A percentile compares a stretch with the other conserved stretches of the same genome.
These are phyloP conservation scores for Melanchra persicariae DNA, from an alignment of 2,888 invertebrate species.

Conservation along the genomic window DNA sequence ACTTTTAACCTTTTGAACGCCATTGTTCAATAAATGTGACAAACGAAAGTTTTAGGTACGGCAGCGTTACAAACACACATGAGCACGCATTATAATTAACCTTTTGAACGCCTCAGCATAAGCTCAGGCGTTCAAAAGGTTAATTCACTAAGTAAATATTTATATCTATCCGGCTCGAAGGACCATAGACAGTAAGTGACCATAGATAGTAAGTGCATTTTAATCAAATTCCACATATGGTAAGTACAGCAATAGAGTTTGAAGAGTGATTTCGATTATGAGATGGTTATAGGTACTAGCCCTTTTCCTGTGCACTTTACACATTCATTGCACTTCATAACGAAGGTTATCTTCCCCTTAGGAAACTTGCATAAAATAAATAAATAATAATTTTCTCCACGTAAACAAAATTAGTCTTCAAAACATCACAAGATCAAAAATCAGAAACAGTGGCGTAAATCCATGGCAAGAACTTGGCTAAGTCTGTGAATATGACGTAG, in stretches of 20 bases:
- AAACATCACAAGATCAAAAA: slow-evolving; percentile 57
- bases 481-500: slow-evolving; percentile 92
- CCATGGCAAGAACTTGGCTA: slow-evolving; percentile 91
- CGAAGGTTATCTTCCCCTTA: not conserved
- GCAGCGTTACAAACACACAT: too few species aligned
- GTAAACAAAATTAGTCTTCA: slow-evolving; percentile 53
- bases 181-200: too few species aligned
- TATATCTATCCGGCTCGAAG: too few species aligned
- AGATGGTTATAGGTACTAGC: not conserved
- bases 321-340: not conserved
- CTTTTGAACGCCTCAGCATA: too few species aligned
- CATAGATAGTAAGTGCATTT: too few species aligned
- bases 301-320: not conserved
- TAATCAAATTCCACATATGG: not conserved
- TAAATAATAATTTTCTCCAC: not conserved
- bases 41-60: too few species aligned
- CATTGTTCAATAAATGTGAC: too few species aligned
- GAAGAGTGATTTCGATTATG: not conserved
- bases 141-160: too few species aligned
- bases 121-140: too few species aligned
- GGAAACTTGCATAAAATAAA: too few species aligned
- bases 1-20: not conserved
- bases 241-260: not conserved
- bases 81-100: too few species aligned
- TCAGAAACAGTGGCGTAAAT: slow-evolving; percentile 79